Evolutionary conservation across 2,113 vertebrate genomes (phyloP).

Genomic region (Myiopsitta monachus): DNA sequence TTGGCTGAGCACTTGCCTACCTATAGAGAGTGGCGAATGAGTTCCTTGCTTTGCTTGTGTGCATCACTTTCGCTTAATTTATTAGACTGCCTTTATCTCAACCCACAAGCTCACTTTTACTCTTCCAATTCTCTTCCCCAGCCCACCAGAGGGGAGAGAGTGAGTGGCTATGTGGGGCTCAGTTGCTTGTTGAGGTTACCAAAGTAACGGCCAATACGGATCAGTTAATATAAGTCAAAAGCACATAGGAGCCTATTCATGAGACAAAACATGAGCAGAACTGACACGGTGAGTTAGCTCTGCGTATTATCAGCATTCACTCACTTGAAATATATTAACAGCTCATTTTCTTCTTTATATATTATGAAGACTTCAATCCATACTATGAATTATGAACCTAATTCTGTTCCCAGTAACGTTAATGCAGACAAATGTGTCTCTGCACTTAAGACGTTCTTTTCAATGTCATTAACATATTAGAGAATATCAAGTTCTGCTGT

Average conservation of each 20-base stretch:
- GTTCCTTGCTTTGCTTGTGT: neutral
- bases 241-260: neutral
- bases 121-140: neutral
- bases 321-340: conserved; percentile 18
- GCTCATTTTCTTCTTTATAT: conserved; percentile 32
- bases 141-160: neutral
- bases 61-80: neutral
- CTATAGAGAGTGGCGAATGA: neutral
- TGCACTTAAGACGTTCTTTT: conserved; percentile 11
- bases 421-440: conserved; percentile 16
- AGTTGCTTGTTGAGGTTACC: neutral
- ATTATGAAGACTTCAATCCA: conserved; percentile 2
- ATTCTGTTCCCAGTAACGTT: conserved; percentile 14
- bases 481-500: conserved; percentile 3
- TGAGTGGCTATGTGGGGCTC: neutral
- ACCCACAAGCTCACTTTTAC: neutral
- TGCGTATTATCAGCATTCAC: conserved; percentile 19
- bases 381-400: conserved; percentile 19
- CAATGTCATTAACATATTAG: conserved; percentile 25
- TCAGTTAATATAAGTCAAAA: neutral
- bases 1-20: neutral
- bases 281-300: conserved; percentile 29
- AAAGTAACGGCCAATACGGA: neutral
- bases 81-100: neutral
- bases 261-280: conserved; percentile 8